Evolutionary conservation across 2,888 invertebrate species (phyloP), one percentile per base, ranked within the genome.

Genomic region (Agonopterix subpropinquella): DNA sequence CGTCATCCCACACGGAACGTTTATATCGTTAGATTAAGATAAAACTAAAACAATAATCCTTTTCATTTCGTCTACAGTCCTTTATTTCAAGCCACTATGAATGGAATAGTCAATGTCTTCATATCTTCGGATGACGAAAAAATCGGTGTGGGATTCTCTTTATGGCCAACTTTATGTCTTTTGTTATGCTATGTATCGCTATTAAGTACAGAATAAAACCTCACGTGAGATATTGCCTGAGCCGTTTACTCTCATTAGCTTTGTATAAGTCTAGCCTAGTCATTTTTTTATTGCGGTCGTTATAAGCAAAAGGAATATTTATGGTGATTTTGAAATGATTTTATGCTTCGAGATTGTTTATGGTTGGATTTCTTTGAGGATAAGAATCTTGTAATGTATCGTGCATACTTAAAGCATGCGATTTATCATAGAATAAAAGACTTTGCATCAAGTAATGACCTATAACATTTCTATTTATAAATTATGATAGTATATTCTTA

Each of bases 1-100:
- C 48, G 47, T 58, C 70, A 62, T 69, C 65, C 70, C 68, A 72
- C 73, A 65, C 65, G 69, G 68, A 47, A 64, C 70, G 69, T 72
- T 77, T 78, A 79, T 77, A 83, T 79, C 77, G 77, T 80, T 80
- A 80, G 84, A 85, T 85, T 83, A 73, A 84, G 84, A 86, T 86
- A 84, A 83, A 85, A 86, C 78, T 84, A 83, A 86, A 87, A 88
- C 88, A 88, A 87, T 88, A 83, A 85, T 86, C 85, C 82, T 86
- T 86, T 86, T 83, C 80, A 81, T 83, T 82, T 75, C 67, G 64
- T 67, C 64, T 66, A 61, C 67, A 70, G 67, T 74, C 77, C 71
- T 84, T 85, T 86, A 83, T 83, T 85, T 81, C 73, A 76, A 74
- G 69, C 56, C 65, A 62, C 64, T 70, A 68, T 80, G 79, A 78